A percentile compares a stretch with the other conserved stretches of the same genome.
phyloP scores from a whole-genome alignment of 2,888 invertebrate genomes.

The Cheilosia vulpina region DNA sequence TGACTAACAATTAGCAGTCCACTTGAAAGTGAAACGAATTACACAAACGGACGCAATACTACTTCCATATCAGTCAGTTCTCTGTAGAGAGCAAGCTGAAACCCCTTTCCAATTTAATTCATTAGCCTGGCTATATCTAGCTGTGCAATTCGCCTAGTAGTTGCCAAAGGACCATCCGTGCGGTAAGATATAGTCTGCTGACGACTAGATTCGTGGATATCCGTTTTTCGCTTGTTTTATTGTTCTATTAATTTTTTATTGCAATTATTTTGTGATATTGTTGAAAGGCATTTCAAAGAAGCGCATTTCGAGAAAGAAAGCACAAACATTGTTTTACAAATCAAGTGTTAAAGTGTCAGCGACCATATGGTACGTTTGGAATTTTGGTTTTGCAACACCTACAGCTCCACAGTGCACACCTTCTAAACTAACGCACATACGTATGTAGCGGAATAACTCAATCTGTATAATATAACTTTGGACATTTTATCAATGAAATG shows the following conservation, averaged over 20 bases:
- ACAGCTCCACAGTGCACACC: background rate
- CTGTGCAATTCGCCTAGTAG: constrained; percentile 54
- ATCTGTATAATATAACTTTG: background rate
- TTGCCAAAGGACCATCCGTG: constrained; percentile 66
- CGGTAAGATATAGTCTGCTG: constrained; percentile 48
- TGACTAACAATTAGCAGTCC: constrained; percentile 17
- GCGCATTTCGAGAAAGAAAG: background rate
- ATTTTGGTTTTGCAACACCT: constrained; percentile 11
- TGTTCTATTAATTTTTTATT: constrained; percentile 35
- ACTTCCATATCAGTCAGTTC: constrained; percentile 51
- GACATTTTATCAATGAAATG: background rate
- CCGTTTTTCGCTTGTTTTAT: constrained; percentile 12
- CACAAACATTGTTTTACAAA: constrained; percentile 9
- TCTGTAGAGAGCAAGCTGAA: constrained; percentile 20
- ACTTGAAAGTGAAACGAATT: constrained; percentile 8
- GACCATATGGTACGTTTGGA: constrained; percentile 26
- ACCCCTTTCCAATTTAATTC: constrained; percentile 48
- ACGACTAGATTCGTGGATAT: constrained; percentile 15
- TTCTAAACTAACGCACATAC: too few species aligned
- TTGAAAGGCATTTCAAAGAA: constrained; percentile 15
- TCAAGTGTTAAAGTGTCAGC: background rate
- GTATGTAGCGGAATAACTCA: too few species aligned
- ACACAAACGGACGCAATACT: constrained; percentile 56
- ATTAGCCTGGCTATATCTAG: constrained; percentile 50
- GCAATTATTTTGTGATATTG: constrained; percentile 12